phyloP scores from a whole-genome alignment of 2,113 vertebrate species.

The Platysteira castanea region DNA sequence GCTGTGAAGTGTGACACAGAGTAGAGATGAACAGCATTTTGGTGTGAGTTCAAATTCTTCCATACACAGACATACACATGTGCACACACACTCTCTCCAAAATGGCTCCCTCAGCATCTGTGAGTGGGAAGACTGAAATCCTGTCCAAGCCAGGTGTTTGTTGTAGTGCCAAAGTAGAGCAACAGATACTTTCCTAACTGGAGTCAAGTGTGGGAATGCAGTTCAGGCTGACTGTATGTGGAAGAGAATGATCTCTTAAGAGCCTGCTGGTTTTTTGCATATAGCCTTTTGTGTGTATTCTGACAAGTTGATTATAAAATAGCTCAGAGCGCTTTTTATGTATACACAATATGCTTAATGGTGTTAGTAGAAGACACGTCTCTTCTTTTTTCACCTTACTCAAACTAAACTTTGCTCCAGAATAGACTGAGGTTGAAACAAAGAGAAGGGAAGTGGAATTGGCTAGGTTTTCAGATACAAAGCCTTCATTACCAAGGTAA shows the following conservation, averaged over 20 bases:
- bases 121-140: constrained; percentile 3
- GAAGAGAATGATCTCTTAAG: neutral
- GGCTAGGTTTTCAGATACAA: neutral
- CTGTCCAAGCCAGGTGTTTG: constrained; percentile 56
- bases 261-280: neutral
- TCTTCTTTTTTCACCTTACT: neutral
- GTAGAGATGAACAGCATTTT: neutral
- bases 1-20: neutral
- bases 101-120: neutral
- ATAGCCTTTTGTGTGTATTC: neutral
- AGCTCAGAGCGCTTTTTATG: neutral
- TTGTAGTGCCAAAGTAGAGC: constrained; percentile 38
- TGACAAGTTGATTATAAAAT: neutral
- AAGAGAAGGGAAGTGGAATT: neutral
- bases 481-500: neutral
- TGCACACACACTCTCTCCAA: neutral
- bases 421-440: neutral
- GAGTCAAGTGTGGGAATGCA: constrained; percentile 28
- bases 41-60: neutral
- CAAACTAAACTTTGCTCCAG: neutral
- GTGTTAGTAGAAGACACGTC: neutral
- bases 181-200: neutral
- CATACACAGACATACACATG: neutral
- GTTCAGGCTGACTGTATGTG: neutral
- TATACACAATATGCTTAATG: neutral